Base-by-base conservation (phyloP, 2,888 invertebrate species). In the Sarcophaga caerulescens region DNA sequence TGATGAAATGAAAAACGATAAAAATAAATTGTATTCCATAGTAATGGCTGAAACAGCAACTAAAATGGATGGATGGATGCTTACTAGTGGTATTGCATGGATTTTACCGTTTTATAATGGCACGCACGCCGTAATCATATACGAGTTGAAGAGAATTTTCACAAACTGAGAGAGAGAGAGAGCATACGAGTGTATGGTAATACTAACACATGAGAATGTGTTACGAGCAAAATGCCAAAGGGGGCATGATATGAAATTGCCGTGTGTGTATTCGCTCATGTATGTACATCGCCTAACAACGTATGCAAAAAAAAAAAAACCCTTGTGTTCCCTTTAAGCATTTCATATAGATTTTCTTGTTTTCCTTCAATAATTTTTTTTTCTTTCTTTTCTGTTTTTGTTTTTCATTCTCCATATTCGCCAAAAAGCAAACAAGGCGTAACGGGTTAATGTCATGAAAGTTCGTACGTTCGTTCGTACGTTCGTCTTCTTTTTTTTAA, bases 31-130 rank as follows among this genome's bases (percentile, higher is more conserved):
- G 35, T 35, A 8, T 73, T 75, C 70, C 65, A 85, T 69, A 85
- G 84, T 89, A 88, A 89, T 89, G 88, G 88, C 88, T 88, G 88
- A 80, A 74, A 84, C 81, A 74, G 87, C 75, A 81, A 82, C 82
- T 85, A 84, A 23, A 75, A 35, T 74, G 76, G 81, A 88, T 85
- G 87, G 35, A 35, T 35, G 35, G 35, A 35, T 35, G 35, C 8
- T 35, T 25, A 25, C 25, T 25, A 25, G 25, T 25, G 25, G 3
- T 25, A 25, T 35, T 35, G 35, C 35, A 35, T 35, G 8, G 35
- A 35, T 35, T 35, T 35, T 35, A 1, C 35, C 35, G 35, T 35
- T 35, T 35, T 8, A 35, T 35, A 35, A 35, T 35, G 8, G 35
- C 35, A 35, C 35, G 35, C 10, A 35, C 35, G 10, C 35, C 35